phyloP scores from a whole-genome alignment of 2,113 vertebrate species.

The Pseudorasbora parva region DNA sequence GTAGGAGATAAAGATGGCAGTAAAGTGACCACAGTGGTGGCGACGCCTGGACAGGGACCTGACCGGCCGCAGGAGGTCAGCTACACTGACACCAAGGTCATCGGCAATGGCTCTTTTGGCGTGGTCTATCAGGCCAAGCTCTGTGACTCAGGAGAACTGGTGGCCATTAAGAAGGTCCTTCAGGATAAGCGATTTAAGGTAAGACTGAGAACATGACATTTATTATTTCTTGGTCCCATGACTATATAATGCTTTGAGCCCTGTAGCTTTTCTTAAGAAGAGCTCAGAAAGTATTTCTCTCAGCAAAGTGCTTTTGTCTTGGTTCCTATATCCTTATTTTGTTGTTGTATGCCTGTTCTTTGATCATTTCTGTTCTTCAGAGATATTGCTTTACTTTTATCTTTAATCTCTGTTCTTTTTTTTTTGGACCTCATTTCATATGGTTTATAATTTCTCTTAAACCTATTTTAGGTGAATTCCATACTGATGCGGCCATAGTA shows the following conservation, averaged over 20 bases:
- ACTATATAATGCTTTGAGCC: background rate
- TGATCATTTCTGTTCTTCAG: background rate
- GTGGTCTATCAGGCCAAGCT: slow-evolving; percentile 99
- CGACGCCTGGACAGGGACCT: slow-evolving; percentile 96
- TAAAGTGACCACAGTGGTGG: slow-evolving; percentile 98
- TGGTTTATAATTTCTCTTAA: background rate
- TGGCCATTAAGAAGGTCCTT: slow-evolving; percentile 98
- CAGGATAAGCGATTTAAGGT: slow-evolving; percentile 99
- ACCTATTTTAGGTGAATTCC: background rate
- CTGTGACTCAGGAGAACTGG: slow-evolving; percentile 96
- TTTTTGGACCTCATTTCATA: background rate
- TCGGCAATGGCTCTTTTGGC: slow-evolving; percentile 97
- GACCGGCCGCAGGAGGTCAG: slow-evolving; percentile 98
- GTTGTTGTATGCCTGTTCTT: background rate
- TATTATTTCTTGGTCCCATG: background rate
- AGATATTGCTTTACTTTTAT: background rate
- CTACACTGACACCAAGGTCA: slow-evolving; percentile 99
- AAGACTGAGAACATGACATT: slow-evolving; percentile 57
- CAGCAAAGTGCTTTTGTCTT: background rate
- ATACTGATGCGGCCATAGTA: background rate
- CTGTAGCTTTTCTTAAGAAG: background rate
- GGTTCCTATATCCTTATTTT: background rate
- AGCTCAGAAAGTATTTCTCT: background rate
- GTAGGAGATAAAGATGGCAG: slow-evolving; percentile 97
- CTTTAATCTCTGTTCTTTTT: background rate